Conservation (phyloP, 2,888 invertebrate genomes). For the Macrosoma leucophasiata region DNA sequence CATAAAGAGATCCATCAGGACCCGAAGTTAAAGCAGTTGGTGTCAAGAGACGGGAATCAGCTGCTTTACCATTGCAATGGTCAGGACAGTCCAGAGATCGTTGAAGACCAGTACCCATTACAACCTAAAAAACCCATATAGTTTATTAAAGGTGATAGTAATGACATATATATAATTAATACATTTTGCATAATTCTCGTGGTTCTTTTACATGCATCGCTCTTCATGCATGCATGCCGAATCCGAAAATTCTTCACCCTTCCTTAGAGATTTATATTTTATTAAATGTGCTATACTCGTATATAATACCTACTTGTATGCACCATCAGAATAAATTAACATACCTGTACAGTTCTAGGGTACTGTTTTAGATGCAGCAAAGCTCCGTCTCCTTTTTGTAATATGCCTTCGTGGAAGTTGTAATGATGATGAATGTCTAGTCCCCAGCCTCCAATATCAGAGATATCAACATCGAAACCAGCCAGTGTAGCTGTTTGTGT, state of each 20-base stretch:
- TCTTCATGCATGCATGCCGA: too few species aligned
- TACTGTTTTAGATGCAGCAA: constrained; percentile 95
- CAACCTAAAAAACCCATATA: constrained; percentile 88
- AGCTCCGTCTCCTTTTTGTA: constrained; percentile 98
- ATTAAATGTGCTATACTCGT: too few species aligned
- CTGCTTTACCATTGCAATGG: constrained; percentile 89
- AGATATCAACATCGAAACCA: constrained; percentile 97
- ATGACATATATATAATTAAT: too few species aligned
- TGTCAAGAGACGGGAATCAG: constrained; percentile 90
- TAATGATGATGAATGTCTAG: constrained; percentile 98
- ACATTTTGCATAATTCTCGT: too few species aligned
- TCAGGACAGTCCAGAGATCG: constrained; percentile 90
- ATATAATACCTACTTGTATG: too few species aligned
- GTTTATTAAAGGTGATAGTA: too few species aligned
- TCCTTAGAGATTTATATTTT: too few species aligned
- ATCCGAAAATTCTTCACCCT: too few species aligned
- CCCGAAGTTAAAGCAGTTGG: constrained; percentile 96
- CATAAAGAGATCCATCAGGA: constrained; percentile 96
- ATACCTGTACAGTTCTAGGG: constrained; percentile 87
- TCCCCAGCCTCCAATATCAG: constrained; percentile 98
- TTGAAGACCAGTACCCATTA: constrained; percentile 94
- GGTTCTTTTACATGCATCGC: too few species aligned
- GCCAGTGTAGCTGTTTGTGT: constrained; percentile 94
- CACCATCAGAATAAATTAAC: too few species aligned
- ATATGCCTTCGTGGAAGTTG: constrained; percentile 97